Evolutionary conservation across 1,140 invertebrate genomes (phyloP).

Genomic region (Colletes latitarsis): DNA sequence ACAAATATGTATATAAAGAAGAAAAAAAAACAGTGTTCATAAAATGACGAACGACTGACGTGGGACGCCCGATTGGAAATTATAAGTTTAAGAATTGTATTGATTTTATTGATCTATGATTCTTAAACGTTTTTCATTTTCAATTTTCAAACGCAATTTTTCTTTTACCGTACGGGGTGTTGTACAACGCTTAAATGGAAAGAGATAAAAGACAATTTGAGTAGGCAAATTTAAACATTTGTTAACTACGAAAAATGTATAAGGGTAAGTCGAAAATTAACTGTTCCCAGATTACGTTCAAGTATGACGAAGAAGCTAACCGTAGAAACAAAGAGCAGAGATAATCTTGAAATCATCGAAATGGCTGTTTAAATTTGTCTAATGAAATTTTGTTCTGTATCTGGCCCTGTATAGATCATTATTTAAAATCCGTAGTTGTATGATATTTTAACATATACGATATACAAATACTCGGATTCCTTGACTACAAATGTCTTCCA

Average conservation of each 20-base stretch:
- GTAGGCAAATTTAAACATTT: too few relatives aligned
- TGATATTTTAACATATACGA: not conserved
- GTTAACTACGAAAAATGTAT: too few relatives aligned
- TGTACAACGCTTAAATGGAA: too few relatives aligned
- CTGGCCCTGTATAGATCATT: not conserved
- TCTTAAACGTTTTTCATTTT: too few relatives aligned
- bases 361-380: too few relatives aligned
- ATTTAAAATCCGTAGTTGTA: not conserved
- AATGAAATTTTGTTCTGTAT: too few relatives aligned
- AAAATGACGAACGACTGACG: not conserved
- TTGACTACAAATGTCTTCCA: not conserved
- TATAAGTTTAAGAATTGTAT: not conserved
- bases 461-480: not conserved
- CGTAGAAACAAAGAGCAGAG: too few relatives aligned
- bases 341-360: too few relatives aligned
- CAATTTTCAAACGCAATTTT: not conserved
- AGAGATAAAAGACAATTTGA: too few relatives aligned
- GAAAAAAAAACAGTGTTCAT: slow-evolving; percentile 2
- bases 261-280: too few relatives aligned
- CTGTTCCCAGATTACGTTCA: too few relatives aligned
- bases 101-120: not conserved
- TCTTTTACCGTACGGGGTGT: not conserved
- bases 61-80: not conserved
- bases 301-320: too few relatives aligned
- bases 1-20: not conserved